Evolutionary conservation across 2,888 invertebrate genomes (phyloP).

Genomic region (Phyllotreta cruciferae): DNA sequence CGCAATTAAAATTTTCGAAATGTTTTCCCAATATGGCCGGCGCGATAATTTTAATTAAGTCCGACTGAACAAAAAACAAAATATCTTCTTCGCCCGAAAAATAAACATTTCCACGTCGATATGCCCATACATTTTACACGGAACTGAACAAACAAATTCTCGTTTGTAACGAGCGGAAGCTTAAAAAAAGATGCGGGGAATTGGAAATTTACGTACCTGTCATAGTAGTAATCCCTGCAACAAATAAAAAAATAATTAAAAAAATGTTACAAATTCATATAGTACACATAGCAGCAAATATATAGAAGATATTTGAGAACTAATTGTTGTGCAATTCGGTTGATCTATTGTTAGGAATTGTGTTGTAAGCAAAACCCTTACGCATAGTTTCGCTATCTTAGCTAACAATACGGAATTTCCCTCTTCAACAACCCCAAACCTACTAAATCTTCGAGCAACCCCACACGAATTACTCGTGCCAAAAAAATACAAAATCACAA

Average conservation of each 20-base stretch:
- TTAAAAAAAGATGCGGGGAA: conserved; percentile 14
- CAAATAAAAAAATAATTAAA: conserved; percentile 53
- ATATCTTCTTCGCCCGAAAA: neutral
- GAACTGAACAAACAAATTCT: too few species aligned
- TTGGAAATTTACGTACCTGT: conserved; percentile 64
- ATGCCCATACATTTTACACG: conserved; percentile 12
- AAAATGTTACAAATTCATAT: conserved; percentile 1
- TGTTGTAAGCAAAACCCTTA: too few species aligned
- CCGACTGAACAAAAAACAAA: conserved; percentile 18
- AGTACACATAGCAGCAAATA: neutral
- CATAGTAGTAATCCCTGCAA: conserved; percentile 75
- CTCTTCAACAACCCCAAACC: too few species aligned
- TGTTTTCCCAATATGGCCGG: conserved; percentile 17
- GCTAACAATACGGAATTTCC: too few species aligned
- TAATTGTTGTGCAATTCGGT: too few species aligned
- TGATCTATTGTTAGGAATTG: too few species aligned
- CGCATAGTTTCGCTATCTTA: too few species aligned
- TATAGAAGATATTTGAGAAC: neutral
- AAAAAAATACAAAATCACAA: conserved; percentile 14
- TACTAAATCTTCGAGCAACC: too few species aligned
- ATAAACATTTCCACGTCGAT: conserved; percentile 23
- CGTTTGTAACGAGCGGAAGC: too few species aligned
- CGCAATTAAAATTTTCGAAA: conserved; percentile 22
- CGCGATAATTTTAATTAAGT: conserved; percentile 28
- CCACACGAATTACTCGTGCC: too few species aligned